Evolutionary conservation across 92 coral and sea anemone genomes (phyloP).

Genomic region (Epizoanthus illoricatus): DNA sequence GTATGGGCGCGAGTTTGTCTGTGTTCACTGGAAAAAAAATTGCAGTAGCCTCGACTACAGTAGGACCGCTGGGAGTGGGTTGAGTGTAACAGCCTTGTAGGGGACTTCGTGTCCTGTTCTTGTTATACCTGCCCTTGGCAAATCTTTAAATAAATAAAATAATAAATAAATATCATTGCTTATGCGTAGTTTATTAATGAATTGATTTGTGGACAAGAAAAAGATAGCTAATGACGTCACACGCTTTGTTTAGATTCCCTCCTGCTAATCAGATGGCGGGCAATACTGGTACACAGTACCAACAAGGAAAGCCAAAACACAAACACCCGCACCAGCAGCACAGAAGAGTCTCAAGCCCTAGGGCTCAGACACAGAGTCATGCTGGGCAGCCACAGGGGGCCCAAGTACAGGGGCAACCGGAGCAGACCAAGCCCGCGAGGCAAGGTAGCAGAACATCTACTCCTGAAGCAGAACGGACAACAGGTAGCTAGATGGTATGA

Average conservation of each 20-base stretch:
- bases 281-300: conserved; percentile 21
- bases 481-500: conserved; percentile 53
- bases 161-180: too few relatives aligned
- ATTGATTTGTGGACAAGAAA: too few relatives aligned
- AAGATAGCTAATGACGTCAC: not conserved
- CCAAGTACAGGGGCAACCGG: conserved; percentile 34
- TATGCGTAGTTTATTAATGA: too few relatives aligned
- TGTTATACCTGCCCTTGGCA: too few relatives aligned
- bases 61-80: too few relatives aligned
- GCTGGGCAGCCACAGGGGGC: conserved; percentile 39
- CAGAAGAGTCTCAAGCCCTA: conserved; percentile 46
- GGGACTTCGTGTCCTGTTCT: too few relatives aligned
- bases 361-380: conserved; percentile 48
- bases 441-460: conserved; percentile 44
- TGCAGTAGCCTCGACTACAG: too few relatives aligned
- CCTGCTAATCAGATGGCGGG: conserved; percentile 25
- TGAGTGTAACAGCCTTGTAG: too few relatives aligned
- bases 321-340: conserved; percentile 44
- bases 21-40: too few relatives aligned
- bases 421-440: conserved; percentile 30
- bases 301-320: conserved; percentile 50
- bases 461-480: conserved; percentile 52
- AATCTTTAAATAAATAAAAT: too few relatives aligned
- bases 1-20: too few relatives aligned
- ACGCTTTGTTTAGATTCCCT: conserved; percentile 17